Evolutionary conservation across 2,113 vertebrate genomes (phyloP).

Genomic region (Riparia riparia): DNA sequence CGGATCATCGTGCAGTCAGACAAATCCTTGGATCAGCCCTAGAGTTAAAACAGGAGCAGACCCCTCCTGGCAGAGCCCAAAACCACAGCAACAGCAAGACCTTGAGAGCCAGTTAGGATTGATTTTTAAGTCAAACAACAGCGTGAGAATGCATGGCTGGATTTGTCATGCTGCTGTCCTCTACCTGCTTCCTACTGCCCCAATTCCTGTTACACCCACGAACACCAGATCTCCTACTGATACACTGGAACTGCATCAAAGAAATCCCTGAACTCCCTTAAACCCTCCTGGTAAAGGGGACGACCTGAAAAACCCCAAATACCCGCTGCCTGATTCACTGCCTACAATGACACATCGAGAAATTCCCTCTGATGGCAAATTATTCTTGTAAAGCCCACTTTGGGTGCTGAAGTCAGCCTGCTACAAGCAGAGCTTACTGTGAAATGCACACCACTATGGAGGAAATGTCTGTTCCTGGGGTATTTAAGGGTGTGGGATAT

Average conservation of each 20-base stretch:
- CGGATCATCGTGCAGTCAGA: background rate
- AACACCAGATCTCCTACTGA: background rate
- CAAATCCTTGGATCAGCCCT: background rate
- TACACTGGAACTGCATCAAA: background rate
- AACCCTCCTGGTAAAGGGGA: background rate
- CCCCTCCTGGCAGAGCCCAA: background rate
- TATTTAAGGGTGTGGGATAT: background rate
- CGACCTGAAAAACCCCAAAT: background rate
- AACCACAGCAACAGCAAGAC: background rate
- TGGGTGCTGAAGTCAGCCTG: background rate
- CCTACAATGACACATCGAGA: background rate
- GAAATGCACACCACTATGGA: background rate
- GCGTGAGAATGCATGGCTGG: accelerated
- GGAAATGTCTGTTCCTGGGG: background rate
- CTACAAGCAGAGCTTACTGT: background rate
- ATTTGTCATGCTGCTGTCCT: background rate
- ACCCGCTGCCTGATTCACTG: background rate
- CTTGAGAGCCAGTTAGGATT: background rate
- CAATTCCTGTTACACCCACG: background rate
- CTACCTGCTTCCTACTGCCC: background rate
- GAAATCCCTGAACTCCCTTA: too few relatives aligned
- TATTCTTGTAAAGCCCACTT: accelerated
- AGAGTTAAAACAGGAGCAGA: background rate
- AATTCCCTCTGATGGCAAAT: background rate
- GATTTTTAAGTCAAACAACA: background rate